A percentile compares a stretch with the other conserved stretches of the same genome.
Evolutionary conservation across 2,113 vertebrate genomes (phyloP).

Genomic region (Malurus melanocephalus): DNA sequence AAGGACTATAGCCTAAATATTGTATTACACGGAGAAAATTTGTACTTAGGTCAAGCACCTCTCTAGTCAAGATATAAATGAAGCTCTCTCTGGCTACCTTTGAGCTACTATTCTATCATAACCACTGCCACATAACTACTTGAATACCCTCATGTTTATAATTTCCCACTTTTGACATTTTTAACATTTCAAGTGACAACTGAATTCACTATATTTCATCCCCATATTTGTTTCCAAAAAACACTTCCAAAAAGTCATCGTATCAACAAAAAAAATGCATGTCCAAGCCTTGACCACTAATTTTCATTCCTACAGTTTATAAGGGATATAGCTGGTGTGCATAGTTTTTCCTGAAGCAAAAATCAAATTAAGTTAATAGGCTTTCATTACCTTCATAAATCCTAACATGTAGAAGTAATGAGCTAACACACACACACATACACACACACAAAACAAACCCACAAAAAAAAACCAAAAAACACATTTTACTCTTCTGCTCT

Average conservation of each 20-base stretch:
- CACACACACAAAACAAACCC: background rate
- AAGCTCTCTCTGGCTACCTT: background rate
- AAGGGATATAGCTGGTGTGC: background rate
- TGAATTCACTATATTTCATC: background rate
- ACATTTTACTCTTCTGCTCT: background rate
- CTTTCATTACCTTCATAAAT: background rate
- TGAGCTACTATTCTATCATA: background rate
- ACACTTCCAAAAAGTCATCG: background rate
- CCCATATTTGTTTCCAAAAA: background rate
- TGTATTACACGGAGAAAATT: background rate
- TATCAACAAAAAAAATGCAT: background rate
- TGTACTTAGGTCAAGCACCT: background rate
- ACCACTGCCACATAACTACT: background rate
- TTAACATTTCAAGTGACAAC: background rate
- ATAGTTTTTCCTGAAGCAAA: constrained; percentile 11
- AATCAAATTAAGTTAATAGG: background rate
- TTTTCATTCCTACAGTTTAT: background rate
- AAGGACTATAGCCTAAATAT: background rate
- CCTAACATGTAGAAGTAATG: background rate
- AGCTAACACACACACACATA: background rate
- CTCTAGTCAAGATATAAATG: background rate
- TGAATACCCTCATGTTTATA: background rate
- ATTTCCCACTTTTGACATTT: background rate
- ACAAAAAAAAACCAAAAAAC: too few relatives aligned
- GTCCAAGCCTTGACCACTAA: background rate